Evolutionary conservation across 2,797 vertebrate genomes (phyloP).

Genomic region (Sebastes diaconus): DNA sequence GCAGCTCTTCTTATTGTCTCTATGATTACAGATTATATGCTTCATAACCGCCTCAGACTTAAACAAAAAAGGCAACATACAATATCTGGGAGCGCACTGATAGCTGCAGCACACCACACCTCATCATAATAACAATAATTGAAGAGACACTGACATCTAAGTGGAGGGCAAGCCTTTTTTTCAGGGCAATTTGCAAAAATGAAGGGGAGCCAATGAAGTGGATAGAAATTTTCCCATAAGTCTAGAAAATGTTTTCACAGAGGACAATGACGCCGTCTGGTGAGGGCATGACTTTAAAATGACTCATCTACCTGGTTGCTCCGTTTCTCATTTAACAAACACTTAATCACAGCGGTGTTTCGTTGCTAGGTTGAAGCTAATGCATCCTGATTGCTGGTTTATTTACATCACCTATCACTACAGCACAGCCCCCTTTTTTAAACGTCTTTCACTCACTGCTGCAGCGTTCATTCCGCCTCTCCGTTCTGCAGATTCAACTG

Average conservation of each 20-base stretch:
- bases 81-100: conserved; percentile 24
- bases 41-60: conserved; percentile 31
- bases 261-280: conserved; percentile 55
- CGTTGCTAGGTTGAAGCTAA: conserved; percentile 44
- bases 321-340: conserved; percentile 55
- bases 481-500: conserved; percentile 69
- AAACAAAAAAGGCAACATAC: conserved; percentile 38
- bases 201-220: conserved; percentile 46
- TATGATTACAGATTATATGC: conserved; percentile 55
- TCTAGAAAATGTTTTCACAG: conserved; percentile 44
- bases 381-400: conserved; percentile 61
- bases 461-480: conserved; percentile 27
- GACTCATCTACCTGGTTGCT: conserved; percentile 55
- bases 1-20: conserved; percentile 48
- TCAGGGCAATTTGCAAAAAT: conserved; percentile 59
- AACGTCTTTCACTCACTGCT: conserved; percentile 56
- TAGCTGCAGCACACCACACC: conserved; percentile 10
- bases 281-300: conserved; percentile 50
- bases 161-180: conserved; percentile 46
- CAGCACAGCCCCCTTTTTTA: conserved; percentile 56
- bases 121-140: conserved; percentile 61
- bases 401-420: conserved; percentile 66
- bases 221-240: conserved; percentile 50
- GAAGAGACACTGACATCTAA: conserved; percentile 35
- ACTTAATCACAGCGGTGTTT: conserved; percentile 49